Base-by-base conservation (phyloP, 2,113 vertebrate species). In the Bucco capensis region DNA sequence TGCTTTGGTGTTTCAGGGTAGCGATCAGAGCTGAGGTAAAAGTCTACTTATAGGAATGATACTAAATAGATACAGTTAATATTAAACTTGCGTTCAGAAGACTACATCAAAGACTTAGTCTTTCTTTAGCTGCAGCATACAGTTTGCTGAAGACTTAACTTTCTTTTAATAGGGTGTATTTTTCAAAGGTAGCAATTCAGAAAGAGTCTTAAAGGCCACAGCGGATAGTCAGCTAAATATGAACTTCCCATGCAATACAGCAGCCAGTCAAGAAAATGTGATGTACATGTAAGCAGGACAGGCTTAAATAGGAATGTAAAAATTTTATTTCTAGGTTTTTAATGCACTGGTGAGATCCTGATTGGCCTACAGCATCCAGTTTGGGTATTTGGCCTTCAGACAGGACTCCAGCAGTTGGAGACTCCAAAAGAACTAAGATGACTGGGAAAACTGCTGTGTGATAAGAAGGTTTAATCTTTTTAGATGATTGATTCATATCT, bases 171-270 rank as follows among this genome's bases (percentile, higher is more conserved):
- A 33, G 14, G 10, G 27, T 62, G 17, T 35, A 12, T n/a, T 84
- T 89, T 46, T 47, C 47, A 44, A 76, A 72, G 60, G 46, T 58
- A 24, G 10, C 1, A 1, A 51, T 76, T 73, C 12, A 37, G 60
- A 58, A 86, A n/a, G 76, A 60, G 27, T 4, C 33, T 77, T 27
- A 31, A 54, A 56, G 24, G 14, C 50, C 17, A 3, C 15, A 9
- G 2, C 4, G 35, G 27, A 24, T 18, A 35, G 61, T 11, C 33
- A 62, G 7, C 12, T 67, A 30, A 67, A 19, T 30, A 10, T 0
- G 11, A 62, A 13, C 28, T 73, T 23, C 2, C n/a, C 0, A 0
- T 30, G 37, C 4, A 8, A 16, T 71, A 51, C 56, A 81, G 77
- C 58, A 79, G 84, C n/a, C 24, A 16, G 2, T 33, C 51, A 58